A percentile compares a stretch with the other conserved stretches of the same genome.
These are phyloP conservation scores for Plumapathes pennacea DNA, from an alignment of 92 coral and sea anemone species.

Conservation along the genomic window DNA sequence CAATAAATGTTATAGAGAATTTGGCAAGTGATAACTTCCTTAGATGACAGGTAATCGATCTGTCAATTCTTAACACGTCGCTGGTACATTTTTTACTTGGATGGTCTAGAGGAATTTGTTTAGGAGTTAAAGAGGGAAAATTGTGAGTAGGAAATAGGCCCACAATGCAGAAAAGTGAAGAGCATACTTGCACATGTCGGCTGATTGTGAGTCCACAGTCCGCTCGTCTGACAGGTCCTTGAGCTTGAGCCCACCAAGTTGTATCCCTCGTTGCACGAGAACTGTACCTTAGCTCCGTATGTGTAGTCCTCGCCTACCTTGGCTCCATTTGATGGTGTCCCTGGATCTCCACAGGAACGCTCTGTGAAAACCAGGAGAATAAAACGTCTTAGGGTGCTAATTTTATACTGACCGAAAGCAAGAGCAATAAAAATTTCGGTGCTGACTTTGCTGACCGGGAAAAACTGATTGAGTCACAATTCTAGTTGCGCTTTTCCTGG, in stretches of 20 bases:
- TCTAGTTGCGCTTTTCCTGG: too few species aligned
- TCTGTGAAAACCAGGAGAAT: too few species aligned
- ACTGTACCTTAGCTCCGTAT: conserved; percentile 64
- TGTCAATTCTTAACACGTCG: too few species aligned
- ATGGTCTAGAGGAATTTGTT: too few species aligned
- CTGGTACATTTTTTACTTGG: too few species aligned
- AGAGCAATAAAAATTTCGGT: not conserved
- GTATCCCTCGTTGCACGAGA: conserved; percentile 68
- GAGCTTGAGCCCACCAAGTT: conserved; percentile 64
- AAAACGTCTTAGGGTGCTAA: not conserved
- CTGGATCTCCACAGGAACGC: conserved; percentile 88
- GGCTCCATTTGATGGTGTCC: conserved; percentile 73
- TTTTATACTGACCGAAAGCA: not conserved
- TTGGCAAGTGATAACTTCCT: too few species aligned
- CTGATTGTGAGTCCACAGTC: conserved; percentile 79
- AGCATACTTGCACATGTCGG: conserved; percentile 66
- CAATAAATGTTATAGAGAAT: too few species aligned
- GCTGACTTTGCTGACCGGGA: not conserved
- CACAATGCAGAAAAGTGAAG: not conserved
- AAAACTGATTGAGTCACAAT: not conserved
- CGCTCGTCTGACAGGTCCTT: conserved; percentile 65
- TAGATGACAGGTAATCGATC: too few species aligned
- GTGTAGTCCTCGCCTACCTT: conserved; percentile 64
- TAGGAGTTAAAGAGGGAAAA: too few species aligned
- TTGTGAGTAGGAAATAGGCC: not conserved